phyloP scores from a whole-genome alignment of 2,113 vertebrate species.

The Pangasianodon hypophthalmus region DNA sequence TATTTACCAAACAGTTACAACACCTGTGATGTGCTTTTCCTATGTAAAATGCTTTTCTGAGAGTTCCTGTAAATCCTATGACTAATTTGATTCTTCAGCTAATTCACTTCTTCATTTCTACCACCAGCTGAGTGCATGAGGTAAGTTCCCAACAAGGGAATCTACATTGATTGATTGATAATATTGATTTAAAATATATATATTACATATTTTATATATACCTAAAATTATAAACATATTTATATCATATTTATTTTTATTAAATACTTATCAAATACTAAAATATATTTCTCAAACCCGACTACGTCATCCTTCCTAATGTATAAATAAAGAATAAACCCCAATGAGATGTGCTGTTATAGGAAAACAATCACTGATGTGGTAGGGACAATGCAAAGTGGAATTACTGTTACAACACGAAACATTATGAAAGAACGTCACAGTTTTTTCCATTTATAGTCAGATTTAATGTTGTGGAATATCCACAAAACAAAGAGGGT shows the following conservation, averaged over 20 bases:
- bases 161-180: background rate
- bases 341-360: too few relatives aligned
- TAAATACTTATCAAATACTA: background rate
- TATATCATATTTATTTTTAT: too few relatives aligned
- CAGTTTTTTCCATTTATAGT: too few relatives aligned
- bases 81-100: background rate
- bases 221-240: background rate
- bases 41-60: background rate
- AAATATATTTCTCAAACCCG: background rate
- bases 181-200: background rate
- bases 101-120: background rate
- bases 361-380: too few relatives aligned
- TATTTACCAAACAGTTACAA: background rate
- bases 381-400: background rate
- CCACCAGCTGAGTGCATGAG: background rate
- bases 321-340: too few relatives aligned
- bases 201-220: background rate
- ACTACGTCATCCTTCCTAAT: too few relatives aligned
- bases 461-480: too few relatives aligned
- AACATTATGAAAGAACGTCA: too few relatives aligned
- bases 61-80: background rate
- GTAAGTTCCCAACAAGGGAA: background rate
- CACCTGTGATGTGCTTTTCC: background rate
- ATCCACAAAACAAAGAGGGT: too few relatives aligned
- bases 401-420: background rate